Evolutionary conservation across 1,140 invertebrate genomes (phyloP).

Genomic region (Drosophila persimilis): DNA sequence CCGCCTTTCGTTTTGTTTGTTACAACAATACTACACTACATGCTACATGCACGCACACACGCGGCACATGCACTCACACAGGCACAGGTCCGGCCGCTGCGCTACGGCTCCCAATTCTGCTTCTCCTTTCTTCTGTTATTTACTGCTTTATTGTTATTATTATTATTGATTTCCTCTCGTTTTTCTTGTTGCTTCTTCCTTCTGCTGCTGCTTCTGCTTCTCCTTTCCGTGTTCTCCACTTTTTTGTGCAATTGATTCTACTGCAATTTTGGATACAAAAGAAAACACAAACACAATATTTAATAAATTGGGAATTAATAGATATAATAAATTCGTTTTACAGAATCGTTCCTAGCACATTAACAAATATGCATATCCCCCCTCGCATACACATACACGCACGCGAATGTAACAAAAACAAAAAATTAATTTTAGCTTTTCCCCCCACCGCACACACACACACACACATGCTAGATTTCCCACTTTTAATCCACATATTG

Average conservation of each 20-base stretch:
- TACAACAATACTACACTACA: background rate
- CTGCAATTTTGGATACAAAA: slow-evolving; percentile 24
- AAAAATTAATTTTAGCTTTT: slow-evolving; percentile 81
- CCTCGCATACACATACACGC: slow-evolving; percentile 16
- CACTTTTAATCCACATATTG: slow-evolving; percentile 72
- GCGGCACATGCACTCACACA: slow-evolving; percentile 23
- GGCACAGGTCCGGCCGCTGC: slow-evolving; percentile 34
- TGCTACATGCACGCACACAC: slow-evolving; percentile 13
- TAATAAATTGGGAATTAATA: slow-evolving; percentile 35
- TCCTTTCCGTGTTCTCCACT: slow-evolving; percentile 17
- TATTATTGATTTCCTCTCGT: slow-evolving; percentile 47
- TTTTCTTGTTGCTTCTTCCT: slow-evolving; percentile 14
- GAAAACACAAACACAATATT: slow-evolving; percentile 32
- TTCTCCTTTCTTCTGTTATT: slow-evolving; percentile 1
- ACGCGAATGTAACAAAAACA: slow-evolving; percentile 72
- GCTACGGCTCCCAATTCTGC: slow-evolving; percentile 6
- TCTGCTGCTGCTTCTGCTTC: slow-evolving; percentile 14
- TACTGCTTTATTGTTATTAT: slow-evolving; percentile 37
- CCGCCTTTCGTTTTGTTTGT: slow-evolving; percentile 36
- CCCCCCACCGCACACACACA: slow-evolving; percentile 33
- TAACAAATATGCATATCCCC: background rate
- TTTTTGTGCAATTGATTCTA: slow-evolving; percentile 60
- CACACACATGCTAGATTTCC: slow-evolving; percentile 59
- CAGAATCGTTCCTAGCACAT: slow-evolving; percentile 46
- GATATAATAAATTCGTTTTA: slow-evolving; percentile 72